Base-by-base conservation (phyloP, 2,888 invertebrate genomes). In the Drosophila emarginata region DNA sequence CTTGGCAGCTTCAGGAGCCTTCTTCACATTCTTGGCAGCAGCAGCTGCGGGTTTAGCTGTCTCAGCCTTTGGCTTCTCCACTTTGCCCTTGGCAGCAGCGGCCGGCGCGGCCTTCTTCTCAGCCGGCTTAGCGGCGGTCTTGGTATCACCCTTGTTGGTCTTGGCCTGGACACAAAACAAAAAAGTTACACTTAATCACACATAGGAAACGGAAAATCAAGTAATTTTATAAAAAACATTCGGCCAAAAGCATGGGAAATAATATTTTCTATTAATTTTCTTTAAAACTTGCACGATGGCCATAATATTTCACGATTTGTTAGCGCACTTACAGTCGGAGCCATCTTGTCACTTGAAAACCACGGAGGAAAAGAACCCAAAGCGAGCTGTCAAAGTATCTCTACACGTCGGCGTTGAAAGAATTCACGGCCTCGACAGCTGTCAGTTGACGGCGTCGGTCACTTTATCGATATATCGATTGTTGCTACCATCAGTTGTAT, bases 41-140 rank as follows among this genome's bases (percentile, higher is more conserved):
- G 91, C 84, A 14, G 89, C 89, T 6, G 91, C 89, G 15, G 90
- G 89, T 72, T 91, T 91, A 15, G 90, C 80, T 5, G 90, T 80
- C 76, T 91, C 91, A 52, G 90, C 77, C 64, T 91, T 89, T 21
- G 91, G 89, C 77, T 92, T 92, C 75, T 91, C 91, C 63, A 91
- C 91, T 70, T 91, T 91, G 63, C 91, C 91, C 75, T 92, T 92
- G 60, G 91, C 90, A 60, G 91, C 90, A 59, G 91, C 90, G 14
- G 89, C 83, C 58, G 90, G 83, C 23, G 90, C 81, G 12, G 90
- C 75, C 74, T 90, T 91, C 78, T 91, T 91, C 45, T 91, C 90
- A 45, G 91, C 90, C 74, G 90, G 86, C 82, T 91, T 91, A 26
- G 89, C 84, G 68, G 91, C 85, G 63, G 90, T 74, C 80, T 92